Conservation (phyloP, 2,113 vertebrate genomes). For the Aspiorhynchus laticeps region DNA sequence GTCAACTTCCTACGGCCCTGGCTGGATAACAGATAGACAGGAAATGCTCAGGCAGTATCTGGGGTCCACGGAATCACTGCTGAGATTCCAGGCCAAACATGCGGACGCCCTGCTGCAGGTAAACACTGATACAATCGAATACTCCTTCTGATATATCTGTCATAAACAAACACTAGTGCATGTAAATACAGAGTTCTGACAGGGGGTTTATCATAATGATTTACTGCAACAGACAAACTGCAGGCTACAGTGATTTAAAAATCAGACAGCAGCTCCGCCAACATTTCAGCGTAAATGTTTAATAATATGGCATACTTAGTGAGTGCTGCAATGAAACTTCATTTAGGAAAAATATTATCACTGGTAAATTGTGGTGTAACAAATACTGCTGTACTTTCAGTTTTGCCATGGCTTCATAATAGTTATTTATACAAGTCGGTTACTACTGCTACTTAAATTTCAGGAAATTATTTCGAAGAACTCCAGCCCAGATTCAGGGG, state of each 20-base stretch:
- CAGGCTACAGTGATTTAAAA: background rate
- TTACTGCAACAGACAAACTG: background rate
- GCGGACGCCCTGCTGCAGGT: conserved; percentile 84
- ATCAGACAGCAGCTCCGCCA: background rate
- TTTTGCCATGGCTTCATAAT: conserved; percentile 15
- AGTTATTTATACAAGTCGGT: conserved; percentile 19
- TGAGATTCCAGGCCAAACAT: conserved; percentile 85
- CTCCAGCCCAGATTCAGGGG: conserved; percentile 75
- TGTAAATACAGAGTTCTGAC: conserved; percentile 15
- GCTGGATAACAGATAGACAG: conserved; percentile 80
- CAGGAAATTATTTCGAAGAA: conserved; percentile 85
- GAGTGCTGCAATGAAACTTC: background rate
- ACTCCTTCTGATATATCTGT: conserved; percentile 8
- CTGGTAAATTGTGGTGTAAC: conserved; percentile 3
- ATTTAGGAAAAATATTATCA: conserved; percentile 25
- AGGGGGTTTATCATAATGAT: conserved; percentile 4
- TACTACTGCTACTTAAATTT: conserved; percentile 38
- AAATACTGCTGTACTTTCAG: background rate
- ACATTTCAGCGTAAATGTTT: background rate
- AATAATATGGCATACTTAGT: conserved; percentile 4
- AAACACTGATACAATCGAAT: conserved; percentile 39
- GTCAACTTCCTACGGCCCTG: conserved; percentile 68
- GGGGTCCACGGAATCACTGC: conserved; percentile 78
- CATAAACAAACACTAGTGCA: conserved; percentile 31
- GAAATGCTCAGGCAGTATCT: conserved; percentile 85